Percentiles rank a stretch among this genome's conserved stretches.
These are phyloP conservation scores for Bombyx mandarina DNA, from an alignment of 1,140 invertebrate genomes.

Conservation along the genomic window DNA sequence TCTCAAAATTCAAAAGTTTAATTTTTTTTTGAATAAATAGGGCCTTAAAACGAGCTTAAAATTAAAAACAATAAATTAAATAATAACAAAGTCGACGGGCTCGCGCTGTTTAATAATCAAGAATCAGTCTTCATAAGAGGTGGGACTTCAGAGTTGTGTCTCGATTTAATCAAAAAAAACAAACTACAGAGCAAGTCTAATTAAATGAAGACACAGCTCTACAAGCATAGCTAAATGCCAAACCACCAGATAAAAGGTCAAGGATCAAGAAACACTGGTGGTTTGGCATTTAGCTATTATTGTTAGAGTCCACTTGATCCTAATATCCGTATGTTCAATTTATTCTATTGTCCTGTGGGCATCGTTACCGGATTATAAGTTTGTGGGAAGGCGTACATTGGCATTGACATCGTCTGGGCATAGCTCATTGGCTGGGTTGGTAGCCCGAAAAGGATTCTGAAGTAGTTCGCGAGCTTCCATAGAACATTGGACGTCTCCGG, in stretches of 20 bases:
- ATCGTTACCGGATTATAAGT: slow-evolving; percentile 44
- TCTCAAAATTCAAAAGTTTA: slow-evolving; percentile 29
- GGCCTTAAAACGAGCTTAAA: slow-evolving; percentile 41
- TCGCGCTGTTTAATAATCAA: slow-evolving; percentile 47
- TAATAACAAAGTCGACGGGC: slow-evolving; percentile 64
- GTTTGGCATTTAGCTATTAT: slow-evolving; percentile 54
- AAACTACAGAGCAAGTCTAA: slow-evolving; percentile 19
- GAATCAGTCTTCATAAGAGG: slow-evolving; percentile 43
- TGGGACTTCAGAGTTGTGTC: slow-evolving; percentile 28
- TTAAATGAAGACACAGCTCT: slow-evolving; percentile 49
- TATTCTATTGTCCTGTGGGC: slow-evolving; percentile 41
- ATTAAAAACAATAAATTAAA: slow-evolving; percentile 49
- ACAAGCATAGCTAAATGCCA: slow-evolving; percentile 52
- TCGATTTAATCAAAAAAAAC: slow-evolving; percentile 26
- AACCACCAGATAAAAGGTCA: slow-evolving; percentile 41
- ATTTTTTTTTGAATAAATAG: slow-evolving; percentile 65
- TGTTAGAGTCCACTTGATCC: slow-evolving; percentile 55
- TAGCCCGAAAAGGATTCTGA: slow-evolving; percentile 63
- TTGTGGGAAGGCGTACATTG: slow-evolving; percentile 54
- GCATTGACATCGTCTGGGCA: slow-evolving; percentile 50
- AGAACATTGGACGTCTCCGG: slow-evolving; percentile 66
- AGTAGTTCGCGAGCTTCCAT: slow-evolving; percentile 67
- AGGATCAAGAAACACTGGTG: slow-evolving; percentile 55
- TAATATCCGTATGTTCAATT: slow-evolving; percentile 53
- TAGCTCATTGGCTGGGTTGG: slow-evolving; percentile 46